Evolutionary conservation across 2,888 invertebrate genomes (phyloP), one percentile per base, ranked within the genome.

Genomic region (Polietes domitor): DNA sequence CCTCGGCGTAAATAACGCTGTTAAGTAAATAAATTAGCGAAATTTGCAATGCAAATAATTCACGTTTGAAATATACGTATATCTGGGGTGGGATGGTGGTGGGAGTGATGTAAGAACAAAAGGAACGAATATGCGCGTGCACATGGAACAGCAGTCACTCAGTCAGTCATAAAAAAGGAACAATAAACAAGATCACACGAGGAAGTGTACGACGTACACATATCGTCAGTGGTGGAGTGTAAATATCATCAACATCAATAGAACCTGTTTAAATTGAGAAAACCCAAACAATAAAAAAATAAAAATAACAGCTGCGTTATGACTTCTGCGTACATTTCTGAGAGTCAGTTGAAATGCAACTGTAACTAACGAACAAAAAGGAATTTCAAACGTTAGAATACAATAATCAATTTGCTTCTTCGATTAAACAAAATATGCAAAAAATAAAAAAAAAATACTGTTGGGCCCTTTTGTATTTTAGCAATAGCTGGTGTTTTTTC

Each of bases 41-140:
- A 43, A 43, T 68, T 68, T 68, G 68, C 68, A 68, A 21, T 68
- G 68, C 68, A 43, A 68, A 68, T 68, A 68, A 24, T 43, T 68
- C 43, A 21, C 68, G 43, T 68, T 15, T 61, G 61, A n/a, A 47
- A 47, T n/a, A 12, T 47, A 47, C n/a, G 32, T 15, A 47, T n/a
- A n/a, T 12, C n/a, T 12, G 12, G 47, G 15, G 15, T 32, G 47
- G 3, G 9, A 12, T 3, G 47, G n/a, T n/a, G 15, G n/a, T 15
- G n/a, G 15, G 2, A 47, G 12, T 47, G 41, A 12, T 12, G 41
- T 61, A 9, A 61, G 61, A 61, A 61, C 9, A 6, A 28, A 58
- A 32, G 32, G 7, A 32, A 32, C 32, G 19, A 3, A 55, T 55
- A 32, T 41, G 41, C 12, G 32, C 61, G 61, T n/a, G 61, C 5